A percentile compares a stretch with the other conserved stretches of the same genome.
Conservation (phyloP, 64 coral and sea anemone genomes). For the Dendrophyllia cribrosa region DNA sequence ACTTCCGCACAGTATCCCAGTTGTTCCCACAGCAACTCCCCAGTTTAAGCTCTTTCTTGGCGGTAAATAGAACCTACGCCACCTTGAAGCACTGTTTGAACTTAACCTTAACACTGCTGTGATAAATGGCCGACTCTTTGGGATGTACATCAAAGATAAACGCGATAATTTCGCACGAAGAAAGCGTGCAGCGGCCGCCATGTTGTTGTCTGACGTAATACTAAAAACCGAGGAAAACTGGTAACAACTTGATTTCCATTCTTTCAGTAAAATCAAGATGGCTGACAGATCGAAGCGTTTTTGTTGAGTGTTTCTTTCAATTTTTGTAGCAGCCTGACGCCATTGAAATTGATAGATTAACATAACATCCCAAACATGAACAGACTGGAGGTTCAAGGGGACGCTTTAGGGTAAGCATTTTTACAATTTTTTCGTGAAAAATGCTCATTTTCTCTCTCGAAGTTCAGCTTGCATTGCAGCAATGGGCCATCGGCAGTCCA, state of each 20-base stretch:
- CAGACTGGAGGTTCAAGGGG: not conserved
- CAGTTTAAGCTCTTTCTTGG: constrained; percentile 37
- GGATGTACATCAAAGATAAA: not conserved
- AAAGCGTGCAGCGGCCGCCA: constrained; percentile 7
- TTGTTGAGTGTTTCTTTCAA: not conserved
- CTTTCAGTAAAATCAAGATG: constrained; percentile 43
- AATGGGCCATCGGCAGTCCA: no score
- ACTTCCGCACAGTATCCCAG: constrained; percentile 37
- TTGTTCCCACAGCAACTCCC: constrained; percentile 3
- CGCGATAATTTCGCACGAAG: constrained; percentile 32
- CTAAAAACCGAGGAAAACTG: not conserved
- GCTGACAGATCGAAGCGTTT: not conserved
- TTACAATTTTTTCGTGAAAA: no score
- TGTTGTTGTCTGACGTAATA: constrained; percentile 37
- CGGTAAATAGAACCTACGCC: constrained; percentile 16
- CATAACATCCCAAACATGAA: not conserved
- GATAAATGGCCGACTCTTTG: not conserved
- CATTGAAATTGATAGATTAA: not conserved
- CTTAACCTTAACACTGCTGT: not conserved
- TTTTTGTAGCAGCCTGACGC: not conserved
- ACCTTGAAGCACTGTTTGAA: not conserved
- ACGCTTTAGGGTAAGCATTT: constrained; percentile 21
- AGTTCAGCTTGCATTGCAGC: no score
- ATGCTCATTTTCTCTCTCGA: no score
- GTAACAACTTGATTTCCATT: not conserved